Evolutionary conservation across 1,140 invertebrate genomes (phyloP).

Genomic region (Drosophila cardini): DNA sequence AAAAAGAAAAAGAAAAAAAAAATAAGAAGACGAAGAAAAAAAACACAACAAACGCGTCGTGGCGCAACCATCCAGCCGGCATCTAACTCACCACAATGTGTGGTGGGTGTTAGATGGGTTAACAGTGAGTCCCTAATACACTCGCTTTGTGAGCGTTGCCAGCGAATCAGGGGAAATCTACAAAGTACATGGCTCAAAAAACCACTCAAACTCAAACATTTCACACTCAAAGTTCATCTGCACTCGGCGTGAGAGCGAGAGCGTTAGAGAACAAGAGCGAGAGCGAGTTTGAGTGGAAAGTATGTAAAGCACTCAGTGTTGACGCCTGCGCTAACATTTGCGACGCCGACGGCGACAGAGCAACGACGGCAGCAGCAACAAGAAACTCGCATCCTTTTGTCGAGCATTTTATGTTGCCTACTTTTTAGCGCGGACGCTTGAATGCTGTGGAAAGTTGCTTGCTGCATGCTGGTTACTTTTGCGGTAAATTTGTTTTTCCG

Average conservation of each 20-base stretch:
- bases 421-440: conserved; percentile 56
- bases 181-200: conserved; percentile 55
- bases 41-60: conserved; percentile 34
- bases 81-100: conserved; percentile 76
- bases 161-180: conserved; percentile 77
- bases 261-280: conserved; percentile 20
- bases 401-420: conserved; percentile 55
- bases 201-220: conserved; percentile 50
- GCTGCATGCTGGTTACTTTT: conserved; percentile 22
- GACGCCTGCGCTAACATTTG: conserved; percentile 54
- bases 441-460: conserved; percentile 24
- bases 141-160: conserved; percentile 51
- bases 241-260: conserved; percentile 5
- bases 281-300: conserved; percentile 10
- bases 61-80: conserved; percentile 38
- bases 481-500: conserved; percentile 31
- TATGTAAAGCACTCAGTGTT: conserved; percentile 19
- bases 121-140: conserved; percentile 19
- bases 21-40: not conserved
- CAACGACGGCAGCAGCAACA: conserved; percentile 18
- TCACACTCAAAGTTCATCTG: not conserved
- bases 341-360: conserved; percentile 16
- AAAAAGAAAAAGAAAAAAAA: conserved; percentile 3
- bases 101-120: conserved; percentile 14
- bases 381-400: conserved; percentile 7